Evolutionary conservation across 2,888 invertebrate species (phyloP).

Genomic region (Cephus pulcher): DNA sequence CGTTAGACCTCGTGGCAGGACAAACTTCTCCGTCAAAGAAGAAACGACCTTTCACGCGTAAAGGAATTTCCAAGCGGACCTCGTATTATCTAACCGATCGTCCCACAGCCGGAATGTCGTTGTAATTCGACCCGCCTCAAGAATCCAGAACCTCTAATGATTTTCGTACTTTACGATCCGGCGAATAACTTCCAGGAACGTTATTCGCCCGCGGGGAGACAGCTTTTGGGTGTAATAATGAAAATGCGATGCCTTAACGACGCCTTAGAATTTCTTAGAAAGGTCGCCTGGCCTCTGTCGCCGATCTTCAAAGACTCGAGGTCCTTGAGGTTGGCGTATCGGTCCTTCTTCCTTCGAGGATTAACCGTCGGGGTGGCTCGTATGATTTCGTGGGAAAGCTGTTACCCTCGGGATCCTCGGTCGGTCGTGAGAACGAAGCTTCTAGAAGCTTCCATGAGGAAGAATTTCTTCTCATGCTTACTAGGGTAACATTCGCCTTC

Average conservation of each 20-base stretch:
- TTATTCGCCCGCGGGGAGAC: too few relatives aligned
- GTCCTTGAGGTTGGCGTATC: not conserved
- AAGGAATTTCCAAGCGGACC: not conserved
- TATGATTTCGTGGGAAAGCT: slow-evolving; percentile 33
- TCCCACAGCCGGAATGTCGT: not conserved
- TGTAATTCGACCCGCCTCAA: not conserved
- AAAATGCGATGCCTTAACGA: too few relatives aligned
- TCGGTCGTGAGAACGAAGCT: slow-evolving; percentile 35
- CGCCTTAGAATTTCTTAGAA: too few relatives aligned
- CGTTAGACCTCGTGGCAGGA: not conserved
- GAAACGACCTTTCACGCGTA: not conserved
- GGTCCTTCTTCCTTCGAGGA: slow-evolving; percentile 25
- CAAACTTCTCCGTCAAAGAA: not conserved
- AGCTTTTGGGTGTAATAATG: too few relatives aligned
- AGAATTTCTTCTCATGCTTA: slow-evolving; percentile 57
- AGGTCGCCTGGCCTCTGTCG: too few relatives aligned
- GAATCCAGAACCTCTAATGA: not conserved
- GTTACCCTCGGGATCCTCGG: slow-evolving; percentile 9
- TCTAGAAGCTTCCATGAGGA: slow-evolving; percentile 31
- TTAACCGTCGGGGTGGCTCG: slow-evolving; percentile 22
- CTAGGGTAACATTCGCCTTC: slow-evolving; percentile 59
- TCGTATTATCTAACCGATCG: too few relatives aligned
- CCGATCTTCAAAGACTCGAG: too few relatives aligned
- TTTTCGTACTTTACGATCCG: too few relatives aligned
- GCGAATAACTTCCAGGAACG: too few relatives aligned